Conservation (phyloP, 2,888 invertebrate species). For the Cheilosia impressa region DNA sequence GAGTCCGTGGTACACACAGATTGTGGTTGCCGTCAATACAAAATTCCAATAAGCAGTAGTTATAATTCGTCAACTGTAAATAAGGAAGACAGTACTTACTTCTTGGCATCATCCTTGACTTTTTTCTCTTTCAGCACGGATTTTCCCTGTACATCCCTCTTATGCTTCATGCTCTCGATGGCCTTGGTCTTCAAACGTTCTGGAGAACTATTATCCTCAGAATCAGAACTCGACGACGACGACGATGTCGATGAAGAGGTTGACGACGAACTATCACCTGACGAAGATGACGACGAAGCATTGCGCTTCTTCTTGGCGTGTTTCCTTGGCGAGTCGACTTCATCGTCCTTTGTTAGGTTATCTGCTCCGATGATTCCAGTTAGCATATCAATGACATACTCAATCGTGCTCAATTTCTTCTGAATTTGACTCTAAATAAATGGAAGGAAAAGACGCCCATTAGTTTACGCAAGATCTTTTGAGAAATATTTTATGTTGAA, state of each 20-base stretch:
- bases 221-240: constrained; percentile 78
- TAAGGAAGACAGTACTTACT: constrained; percentile 25
- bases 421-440: constrained; percentile 82
- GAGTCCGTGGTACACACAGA: too few species aligned
- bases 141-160: constrained; percentile 75
- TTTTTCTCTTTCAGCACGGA: constrained; percentile 53
- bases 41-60: too few species aligned
- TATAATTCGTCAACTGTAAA: too few species aligned
- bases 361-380: constrained; percentile 93
- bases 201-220: constrained; percentile 81
- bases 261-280: constrained; percentile 77
- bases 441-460: constrained; percentile 37
- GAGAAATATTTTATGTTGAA: constrained; percentile 66
- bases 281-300: constrained; percentile 66
- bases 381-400: constrained; percentile 94
- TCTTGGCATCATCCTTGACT: constrained; percentile 73
- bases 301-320: constrained; percentile 65
- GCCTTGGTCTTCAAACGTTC: constrained; percentile 82
- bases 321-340: constrained; percentile 63
- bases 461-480: constrained; percentile 43
- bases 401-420: constrained; percentile 87
- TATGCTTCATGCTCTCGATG: constrained; percentile 83
- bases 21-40: too few species aligned
- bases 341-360: constrained; percentile 78
- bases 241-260: constrained; percentile 78